A percentile compares a stretch with the other conserved stretches of the same genome.
These are phyloP conservation scores for Brachypteracias leptosomus DNA, from an alignment of 2,113 vertebrate genomes.

Conservation along the genomic window DNA sequence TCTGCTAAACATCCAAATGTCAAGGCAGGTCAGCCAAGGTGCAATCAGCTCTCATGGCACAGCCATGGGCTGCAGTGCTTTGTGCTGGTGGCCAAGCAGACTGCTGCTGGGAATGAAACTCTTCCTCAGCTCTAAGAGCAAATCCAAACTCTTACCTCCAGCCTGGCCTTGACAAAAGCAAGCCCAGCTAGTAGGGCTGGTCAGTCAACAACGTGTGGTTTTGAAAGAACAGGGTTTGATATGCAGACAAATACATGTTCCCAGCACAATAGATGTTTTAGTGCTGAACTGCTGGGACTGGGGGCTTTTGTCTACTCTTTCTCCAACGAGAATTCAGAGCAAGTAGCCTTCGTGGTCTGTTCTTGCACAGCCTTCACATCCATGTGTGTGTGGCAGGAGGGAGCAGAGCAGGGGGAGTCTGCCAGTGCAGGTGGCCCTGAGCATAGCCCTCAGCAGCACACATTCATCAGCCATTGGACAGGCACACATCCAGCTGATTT, in stretches of 20 bases:
- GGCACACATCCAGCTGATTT: conserved; percentile 26
- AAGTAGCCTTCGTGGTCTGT: neutral
- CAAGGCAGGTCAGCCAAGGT: conserved; percentile 38
- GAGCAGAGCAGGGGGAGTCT: neutral
- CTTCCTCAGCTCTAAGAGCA: neutral
- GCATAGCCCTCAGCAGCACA: neutral
- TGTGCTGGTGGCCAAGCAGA: neutral
- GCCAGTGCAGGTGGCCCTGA: neutral
- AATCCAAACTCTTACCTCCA: conserved; percentile 26
- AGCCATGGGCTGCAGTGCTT: neutral
- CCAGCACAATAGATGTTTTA: neutral
- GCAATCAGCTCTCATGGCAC: neutral
- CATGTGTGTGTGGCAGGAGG: neutral
- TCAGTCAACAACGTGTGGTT: neutral
- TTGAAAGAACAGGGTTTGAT: conserved; percentile 27
- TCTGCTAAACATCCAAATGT: neutral
- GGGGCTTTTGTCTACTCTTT: neutral
- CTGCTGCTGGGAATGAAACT: neutral
- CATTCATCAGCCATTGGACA: neutral
- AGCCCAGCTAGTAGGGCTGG: neutral
- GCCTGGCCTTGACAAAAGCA: neutral
- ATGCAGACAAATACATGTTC: neutral
- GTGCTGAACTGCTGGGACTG: neutral
- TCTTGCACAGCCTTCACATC: neutral
- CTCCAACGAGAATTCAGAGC: neutral